phyloP scores from a whole-genome alignment of 1,140 invertebrate species.

The Musca domestica region DNA sequence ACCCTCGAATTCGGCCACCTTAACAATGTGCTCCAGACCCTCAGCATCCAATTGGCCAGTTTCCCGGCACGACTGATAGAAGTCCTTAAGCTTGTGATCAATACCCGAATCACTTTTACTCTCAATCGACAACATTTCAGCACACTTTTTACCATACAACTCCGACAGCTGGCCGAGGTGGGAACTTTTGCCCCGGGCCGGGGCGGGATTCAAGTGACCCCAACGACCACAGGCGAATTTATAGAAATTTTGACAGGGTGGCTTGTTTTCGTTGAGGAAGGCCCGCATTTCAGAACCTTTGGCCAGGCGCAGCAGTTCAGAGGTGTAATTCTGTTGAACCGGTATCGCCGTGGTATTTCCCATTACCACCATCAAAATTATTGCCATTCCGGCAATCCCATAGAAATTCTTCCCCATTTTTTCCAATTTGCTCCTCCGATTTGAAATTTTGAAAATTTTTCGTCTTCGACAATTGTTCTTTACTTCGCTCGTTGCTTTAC shows the following conservation, averaged over 20 bases:
- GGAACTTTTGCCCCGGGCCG: slow-evolving; percentile 61
- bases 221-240: slow-evolving; percentile 60
- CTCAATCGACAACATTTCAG: slow-evolving; percentile 40
- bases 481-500: too few relatives aligned
- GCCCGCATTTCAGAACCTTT: slow-evolving; percentile 64
- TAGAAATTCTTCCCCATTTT: not conserved
- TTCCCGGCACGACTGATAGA: slow-evolving; percentile 80
- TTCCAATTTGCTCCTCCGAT: not conserved
- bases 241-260: slow-evolving; percentile 89
- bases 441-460: not conserved
- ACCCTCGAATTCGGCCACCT: slow-evolving; percentile 40
- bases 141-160: slow-evolving; percentile 42
- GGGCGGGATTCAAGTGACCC: slow-evolving; percentile 55
- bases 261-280: slow-evolving; percentile 66
- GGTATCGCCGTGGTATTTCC: not conserved
- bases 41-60: slow-evolving; percentile 32
- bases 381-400: not conserved
- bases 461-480: not conserved
- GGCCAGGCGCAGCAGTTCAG: slow-evolving; percentile 42
- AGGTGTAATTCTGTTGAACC: slow-evolving; percentile 39
- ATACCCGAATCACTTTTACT: slow-evolving; percentile 33
- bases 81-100: slow-evolving; percentile 68
- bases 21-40: slow-evolving; percentile 31
- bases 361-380: not conserved
- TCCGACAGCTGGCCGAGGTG: slow-evolving; percentile 70